Conservation (phyloP, 2,797 vertebrate genomes). For the Aselliscus stoliczkanus region DNA sequence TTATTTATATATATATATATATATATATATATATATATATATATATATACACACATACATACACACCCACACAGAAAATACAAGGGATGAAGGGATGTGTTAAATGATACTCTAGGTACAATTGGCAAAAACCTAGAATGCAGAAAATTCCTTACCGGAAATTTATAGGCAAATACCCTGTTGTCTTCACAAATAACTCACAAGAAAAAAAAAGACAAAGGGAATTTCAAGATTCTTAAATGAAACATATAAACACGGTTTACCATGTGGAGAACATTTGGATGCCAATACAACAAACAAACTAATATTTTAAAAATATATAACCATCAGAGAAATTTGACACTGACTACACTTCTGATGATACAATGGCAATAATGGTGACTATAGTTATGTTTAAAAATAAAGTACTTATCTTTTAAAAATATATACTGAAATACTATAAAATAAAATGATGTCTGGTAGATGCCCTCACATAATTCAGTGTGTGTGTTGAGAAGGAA, state of each 20-base stretch:
- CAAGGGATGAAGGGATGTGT: not conserved
- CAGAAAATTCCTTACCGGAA: not conserved
- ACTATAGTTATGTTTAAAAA: not conserved
- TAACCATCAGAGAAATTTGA: not conserved
- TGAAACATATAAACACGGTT: not conserved
- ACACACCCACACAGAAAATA: not conserved
- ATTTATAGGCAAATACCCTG: not conserved
- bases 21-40: no score
- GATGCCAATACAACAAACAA: not conserved
- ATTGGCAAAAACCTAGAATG: not conserved
- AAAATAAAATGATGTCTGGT: not conserved
- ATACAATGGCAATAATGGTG: not conserved
- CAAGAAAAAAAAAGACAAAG: not conserved
- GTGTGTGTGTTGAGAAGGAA: not conserved
- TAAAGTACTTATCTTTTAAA: not conserved
- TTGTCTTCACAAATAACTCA: not conserved
- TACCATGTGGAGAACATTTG: not conserved
- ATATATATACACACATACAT: no score
- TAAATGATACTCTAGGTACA: not conserved
- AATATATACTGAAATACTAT: not conserved
- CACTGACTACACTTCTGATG: not conserved
- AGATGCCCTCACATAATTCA: not conserved
- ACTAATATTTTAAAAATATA: not conserved
- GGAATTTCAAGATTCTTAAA: not conserved
- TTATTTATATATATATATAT: no score